phyloP scores from a whole-genome alignment of 2,888 invertebrate species.

The Criorhina ranunculi region DNA sequence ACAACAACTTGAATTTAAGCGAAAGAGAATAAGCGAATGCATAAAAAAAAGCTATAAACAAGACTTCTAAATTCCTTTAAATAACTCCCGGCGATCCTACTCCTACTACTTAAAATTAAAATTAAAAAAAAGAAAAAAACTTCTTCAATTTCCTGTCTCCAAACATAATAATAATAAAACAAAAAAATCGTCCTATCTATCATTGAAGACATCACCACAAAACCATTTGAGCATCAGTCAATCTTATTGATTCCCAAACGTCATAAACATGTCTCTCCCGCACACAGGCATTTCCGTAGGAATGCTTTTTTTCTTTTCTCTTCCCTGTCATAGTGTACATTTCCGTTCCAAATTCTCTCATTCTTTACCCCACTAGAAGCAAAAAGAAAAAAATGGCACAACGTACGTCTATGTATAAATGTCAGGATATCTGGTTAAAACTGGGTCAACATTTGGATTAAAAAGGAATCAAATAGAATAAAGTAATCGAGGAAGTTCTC shows the following conservation, averaged over 20 bases:
- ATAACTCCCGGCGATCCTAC: background rate
- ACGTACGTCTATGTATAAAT: background rate
- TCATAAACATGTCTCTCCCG: constrained; percentile 21
- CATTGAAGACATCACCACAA: constrained; percentile 12
- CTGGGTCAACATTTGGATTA: constrained; percentile 73
- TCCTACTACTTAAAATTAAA: background rate
- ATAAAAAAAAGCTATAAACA: too few relatives aligned
- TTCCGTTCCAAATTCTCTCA: background rate
- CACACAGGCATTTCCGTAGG: background rate
- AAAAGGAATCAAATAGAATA: constrained; percentile 65
- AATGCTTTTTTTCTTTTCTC: constrained; percentile 9
- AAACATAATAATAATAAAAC: constrained; percentile 1
- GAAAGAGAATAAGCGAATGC: too few relatives aligned
- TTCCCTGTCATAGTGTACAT: constrained; percentile 24
- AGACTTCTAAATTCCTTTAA: background rate
- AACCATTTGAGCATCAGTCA: constrained; percentile 33
- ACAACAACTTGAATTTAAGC: too few relatives aligned
- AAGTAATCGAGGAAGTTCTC: constrained; percentile 71
- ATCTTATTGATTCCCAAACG: constrained; percentile 22
- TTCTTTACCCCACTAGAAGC: background rate
- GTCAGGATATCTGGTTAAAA: constrained; percentile 33
- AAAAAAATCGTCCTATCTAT: constrained; percentile 4
- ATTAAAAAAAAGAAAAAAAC: constrained; percentile 9
- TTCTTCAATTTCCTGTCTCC: constrained; percentile 1
- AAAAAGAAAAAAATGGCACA: background rate